These are phyloP conservation scores for Lerema accius DNA, from an alignment of 1,140 invertebrate species.

Conservation along the genomic window DNA sequence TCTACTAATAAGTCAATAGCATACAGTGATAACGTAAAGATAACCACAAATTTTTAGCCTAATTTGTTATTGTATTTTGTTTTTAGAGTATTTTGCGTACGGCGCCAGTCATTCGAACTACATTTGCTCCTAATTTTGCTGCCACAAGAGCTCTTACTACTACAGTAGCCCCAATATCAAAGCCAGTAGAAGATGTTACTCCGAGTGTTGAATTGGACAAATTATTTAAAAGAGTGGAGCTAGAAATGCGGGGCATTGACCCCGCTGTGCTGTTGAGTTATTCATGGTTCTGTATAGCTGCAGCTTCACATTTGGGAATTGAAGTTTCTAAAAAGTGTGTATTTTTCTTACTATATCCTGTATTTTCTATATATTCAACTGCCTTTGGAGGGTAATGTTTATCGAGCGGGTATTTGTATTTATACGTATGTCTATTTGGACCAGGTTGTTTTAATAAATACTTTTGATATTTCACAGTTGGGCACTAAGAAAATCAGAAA, in stretches of 20 bases:
- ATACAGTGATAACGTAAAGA: background rate
- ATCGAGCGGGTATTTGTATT: too few relatives aligned
- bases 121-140: slow-evolving; percentile 37
- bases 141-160: slow-evolving; percentile 44
- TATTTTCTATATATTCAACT: too few relatives aligned
- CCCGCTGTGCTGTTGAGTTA: slow-evolving; percentile 94
- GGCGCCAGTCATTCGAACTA: slow-evolving; percentile 44
- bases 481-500: slow-evolving; percentile 87
- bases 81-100: slow-evolving; percentile 62
- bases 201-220: slow-evolving; percentile 85
- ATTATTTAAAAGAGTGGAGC: slow-evolving; percentile 91
- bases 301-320: slow-evolving; percentile 91
- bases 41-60: too few relatives aligned
- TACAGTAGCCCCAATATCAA: slow-evolving; percentile 44
- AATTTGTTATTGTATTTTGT: slow-evolving; percentile 16
- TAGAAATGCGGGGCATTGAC: slow-evolving; percentile 95
- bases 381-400: too few relatives aligned
- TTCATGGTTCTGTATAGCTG: slow-evolving; percentile 90
- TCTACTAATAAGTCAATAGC: background rate
- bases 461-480: slow-evolving; percentile 83
- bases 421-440: too few relatives aligned
- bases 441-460: too few relatives aligned
- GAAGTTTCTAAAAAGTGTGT: slow-evolving; percentile 88
- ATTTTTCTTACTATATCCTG: too few relatives aligned
- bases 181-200: slow-evolving; percentile 45